Evolutionary conservation across 2,113 vertebrate species (phyloP), one percentile per base, ranked within the genome.

Genomic region (Vanacampus margaritifer): DNA sequence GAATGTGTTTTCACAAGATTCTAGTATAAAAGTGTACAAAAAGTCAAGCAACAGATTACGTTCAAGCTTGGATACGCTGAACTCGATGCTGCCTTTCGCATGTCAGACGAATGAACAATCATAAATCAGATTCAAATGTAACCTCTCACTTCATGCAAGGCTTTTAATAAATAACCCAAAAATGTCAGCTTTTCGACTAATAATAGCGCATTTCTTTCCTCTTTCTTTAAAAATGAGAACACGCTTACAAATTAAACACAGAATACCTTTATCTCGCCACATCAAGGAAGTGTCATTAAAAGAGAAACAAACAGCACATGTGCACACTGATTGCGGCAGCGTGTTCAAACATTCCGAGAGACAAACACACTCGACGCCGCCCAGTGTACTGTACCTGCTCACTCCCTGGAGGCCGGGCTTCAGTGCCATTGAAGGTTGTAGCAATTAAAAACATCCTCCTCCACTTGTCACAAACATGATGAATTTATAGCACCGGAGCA

Each of bases 401-500:
- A 75, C 74, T 90, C 86, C 87, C 84, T 84, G 19, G 78, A 80
- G 87, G 79, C 78, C 72, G 69, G 76, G 81, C 79, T 68, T 71
- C 60, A 32, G 69, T 79, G 75, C 75, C 84, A 84, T 81, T 69
- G 81, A 80, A 86, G 85, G 80, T 85, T 88, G 84, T 85, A 85
- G 76, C 84, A 91, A 90, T 91, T 90, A 91, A 87, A 87, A 90
- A 84, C 77, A 86, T 88, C 83, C 81, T 87, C 84, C 84, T 81
- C 72, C 50, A 76, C 71, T 87, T 89, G 88, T 88, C 85, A 90
- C 79, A 86, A 85, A 87, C 79, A 84, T 90, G 87, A 90, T 89
- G 84, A 88, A 89, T 89, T 86, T 81, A 79, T 81, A 87, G 77
- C 79, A 87, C 43, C 79, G 62, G 84, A 77, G 84, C 87, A 85